Conservation (phyloP, 2,888 invertebrate genomes). For the Lomographa bimaculata region DNA sequence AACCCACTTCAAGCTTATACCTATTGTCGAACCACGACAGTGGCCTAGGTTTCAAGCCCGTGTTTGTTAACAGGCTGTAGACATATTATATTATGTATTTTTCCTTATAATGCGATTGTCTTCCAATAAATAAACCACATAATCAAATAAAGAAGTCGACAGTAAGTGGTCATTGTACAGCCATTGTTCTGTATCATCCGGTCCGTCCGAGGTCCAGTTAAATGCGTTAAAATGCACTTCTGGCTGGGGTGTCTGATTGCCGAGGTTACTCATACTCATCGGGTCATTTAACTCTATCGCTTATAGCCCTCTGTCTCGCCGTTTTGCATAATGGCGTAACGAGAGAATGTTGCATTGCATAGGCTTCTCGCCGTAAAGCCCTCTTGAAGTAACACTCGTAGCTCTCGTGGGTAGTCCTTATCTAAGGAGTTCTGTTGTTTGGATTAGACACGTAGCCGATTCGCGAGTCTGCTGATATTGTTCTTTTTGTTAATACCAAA, state of each 20-base stretch:
- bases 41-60: too few species aligned
- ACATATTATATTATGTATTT: conserved; percentile 4
- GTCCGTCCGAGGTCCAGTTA: conserved; percentile 35
- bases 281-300: conserved; percentile 63
- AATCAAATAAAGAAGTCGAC: conserved; percentile 1
- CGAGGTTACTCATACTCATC: conserved; percentile 59
- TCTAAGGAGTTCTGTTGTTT: conserved; percentile 10
- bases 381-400: conserved; percentile 4
- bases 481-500: too few species aligned
- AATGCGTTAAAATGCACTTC: conserved; percentile 47
- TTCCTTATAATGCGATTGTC: conserved; percentile 7
- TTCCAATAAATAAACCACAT: conserved; percentile 6
- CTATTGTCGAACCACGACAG: too few species aligned
- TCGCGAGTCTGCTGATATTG: conserved; percentile 3
- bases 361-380: conserved; percentile 16
- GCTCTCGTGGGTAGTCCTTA: conserved; percentile 13
- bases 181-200: conserved; percentile 43
- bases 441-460: conserved; percentile 11
- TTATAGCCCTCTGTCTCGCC: conserved; percentile 27
- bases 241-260: conserved; percentile 54
- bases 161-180: conserved; percentile 7
- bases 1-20: too few species aligned
- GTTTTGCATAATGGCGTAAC: conserved; percentile 16
- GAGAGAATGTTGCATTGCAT: conserved; percentile 12
- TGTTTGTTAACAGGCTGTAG: background rate